Evolutionary conservation across 1,140 invertebrate genomes (phyloP), one percentile per base, ranked within the genome.

Genomic region (Hydropsyche tenuis): DNA sequence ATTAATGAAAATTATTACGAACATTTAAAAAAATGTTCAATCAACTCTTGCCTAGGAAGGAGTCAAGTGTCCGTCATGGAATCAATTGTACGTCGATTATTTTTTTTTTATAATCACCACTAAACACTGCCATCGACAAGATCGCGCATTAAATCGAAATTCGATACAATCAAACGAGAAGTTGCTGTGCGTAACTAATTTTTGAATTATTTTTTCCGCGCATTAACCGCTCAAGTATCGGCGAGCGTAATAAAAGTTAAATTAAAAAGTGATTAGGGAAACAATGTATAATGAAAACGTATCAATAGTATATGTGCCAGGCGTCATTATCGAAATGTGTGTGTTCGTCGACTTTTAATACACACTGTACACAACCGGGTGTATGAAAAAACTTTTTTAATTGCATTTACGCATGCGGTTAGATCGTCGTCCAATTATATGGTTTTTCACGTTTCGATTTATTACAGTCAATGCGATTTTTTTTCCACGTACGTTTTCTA

Each of bases 181-280:
- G 45, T 48, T 48, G 45, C 14, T 12, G 51, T 56, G 3, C 56
- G 56, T 60, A 60, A 60, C 56, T 60, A 25, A 60, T 25, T 60
- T 37, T 60, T 25, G 23, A 60, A 60, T 60, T 25, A 18, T 60
- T 60, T 60, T 60, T 60, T 7, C 56, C 56, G 22, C 22, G 23
- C 18, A 22, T 23, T 23, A 18, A 27, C 22, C 56, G 23, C 56
- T 60, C 56, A 60, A 25, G 56, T 25, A 25, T 60, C 22, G 23
- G 23, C 22, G 23, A 25, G 56, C 23, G 56, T 65, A 65, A 65
- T 65, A 65, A 65, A 56, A 70, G 23, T 70, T 56, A 37, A 37
- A 70, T 70, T 70, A 70, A 56, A 70, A 70, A 51, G 68, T 70
- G 43, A 70, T 70, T 70, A 70, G 68, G 68, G 27, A 25, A 68